Conservation (phyloP, 2,797 vertebrate genomes). For the Trematomus bernacchii region DNA sequence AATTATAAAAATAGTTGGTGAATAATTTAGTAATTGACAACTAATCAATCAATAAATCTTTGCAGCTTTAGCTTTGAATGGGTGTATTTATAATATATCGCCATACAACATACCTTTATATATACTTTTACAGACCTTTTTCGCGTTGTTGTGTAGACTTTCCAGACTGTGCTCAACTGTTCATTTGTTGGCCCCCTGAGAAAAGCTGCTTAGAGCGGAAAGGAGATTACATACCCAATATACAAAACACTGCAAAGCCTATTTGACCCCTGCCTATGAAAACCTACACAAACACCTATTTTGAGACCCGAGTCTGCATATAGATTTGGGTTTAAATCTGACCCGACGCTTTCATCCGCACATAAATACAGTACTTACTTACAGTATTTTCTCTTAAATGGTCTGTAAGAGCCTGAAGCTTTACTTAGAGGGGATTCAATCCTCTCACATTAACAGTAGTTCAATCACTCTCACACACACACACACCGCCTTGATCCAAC, state of each 20-base stretch:
- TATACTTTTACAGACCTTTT: too few relatives aligned
- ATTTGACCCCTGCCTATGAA: constrained; percentile 24
- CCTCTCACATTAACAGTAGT: constrained; percentile 17
- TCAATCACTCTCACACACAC: constrained; percentile 10
- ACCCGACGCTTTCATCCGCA: constrained; percentile 8
- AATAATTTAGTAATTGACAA: too few relatives aligned
- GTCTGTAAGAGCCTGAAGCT: constrained; percentile 48
- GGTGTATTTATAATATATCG: neutral
- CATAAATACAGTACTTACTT: constrained; percentile 43
- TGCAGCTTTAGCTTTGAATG: neutral
- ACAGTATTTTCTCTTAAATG: constrained; percentile 23
- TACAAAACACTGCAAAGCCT: constrained; percentile 60
- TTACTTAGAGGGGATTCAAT: constrained; percentile 41
- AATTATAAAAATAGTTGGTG: too few relatives aligned
- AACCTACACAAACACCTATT: constrained; percentile 35
- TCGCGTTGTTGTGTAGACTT: neutral
- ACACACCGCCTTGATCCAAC: constrained; percentile 1
- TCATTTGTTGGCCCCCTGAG: constrained; percentile 57
- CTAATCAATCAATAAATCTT: too few relatives aligned
- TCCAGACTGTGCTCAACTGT: constrained; percentile 40
- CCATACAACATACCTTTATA: neutral
- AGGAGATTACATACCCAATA: constrained; percentile 73
- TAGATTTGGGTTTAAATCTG: constrained; percentile 46
- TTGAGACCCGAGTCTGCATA: constrained; percentile 37
- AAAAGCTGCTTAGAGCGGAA: constrained; percentile 77